Evolutionary conservation across 2,888 invertebrate genomes (phyloP), one percentile per base, ranked within the genome.

Genomic region (Cataglyphis albicans): DNA sequence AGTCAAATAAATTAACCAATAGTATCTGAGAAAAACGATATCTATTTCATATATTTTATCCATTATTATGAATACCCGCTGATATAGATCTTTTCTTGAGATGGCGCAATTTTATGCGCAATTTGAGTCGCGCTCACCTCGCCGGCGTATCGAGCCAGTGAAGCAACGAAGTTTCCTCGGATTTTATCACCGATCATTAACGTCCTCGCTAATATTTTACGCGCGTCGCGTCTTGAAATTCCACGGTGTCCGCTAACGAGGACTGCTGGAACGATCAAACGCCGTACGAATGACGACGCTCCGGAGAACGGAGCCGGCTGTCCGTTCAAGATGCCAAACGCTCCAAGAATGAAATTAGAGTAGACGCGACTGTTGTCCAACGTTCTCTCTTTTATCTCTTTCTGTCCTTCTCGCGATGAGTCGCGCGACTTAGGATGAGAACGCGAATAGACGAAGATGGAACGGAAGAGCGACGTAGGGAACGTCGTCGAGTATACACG

Each of bases 321-420:
- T 82, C 76, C 68, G 64, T 87, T 70, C 90, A 57, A 86, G 82
- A 89, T 90, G 89, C 87, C 90, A 52, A 90, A 90, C 86, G 90
- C 80, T 86, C 85, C 90, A 55, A 76, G 64, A 83, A 89, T 83
- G 89, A 87, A 90, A 89, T 89, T 89, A 87, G 87, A 90, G 88
- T 81, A 83, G 84, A 87, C 85, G 86, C 85, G 86, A 29, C 57
- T 76, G 87, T 84, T 83, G 84, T 83, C 80, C 83, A 18, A 5
- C 29, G 35, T 63, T 18, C 18, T 35, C 18, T 63, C 35, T n/a
- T 35, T 35, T 9, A n/a, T n/a, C 25, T 18, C 41, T 12, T 12
- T n/a, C 25, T 7, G 4, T 68, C n/a, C 52, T 29, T 75, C 59
- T 32, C n/a, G 68, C 63, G 68, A 52, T 70, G 18, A 68, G 64